These are phyloP conservation scores for Anguilla rostrata DNA, from an alignment of 2,113 vertebrate genomes.

Conservation along the genomic window DNA sequence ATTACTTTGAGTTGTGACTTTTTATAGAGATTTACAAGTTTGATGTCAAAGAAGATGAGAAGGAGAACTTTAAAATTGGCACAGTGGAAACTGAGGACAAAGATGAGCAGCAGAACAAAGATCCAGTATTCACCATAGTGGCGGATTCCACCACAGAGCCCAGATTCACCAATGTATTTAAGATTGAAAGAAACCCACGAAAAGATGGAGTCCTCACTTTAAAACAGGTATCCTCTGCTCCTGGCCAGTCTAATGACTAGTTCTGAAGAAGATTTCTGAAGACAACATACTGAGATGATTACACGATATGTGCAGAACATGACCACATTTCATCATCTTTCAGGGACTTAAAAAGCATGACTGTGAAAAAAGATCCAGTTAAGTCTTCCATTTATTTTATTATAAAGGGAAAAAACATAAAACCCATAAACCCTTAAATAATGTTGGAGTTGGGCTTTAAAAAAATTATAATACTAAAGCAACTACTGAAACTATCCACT, in stretches of 20 bases:
- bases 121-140: slow-evolving; percentile 76
- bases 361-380: neutral
- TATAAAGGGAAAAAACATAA: too few species aligned
- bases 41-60: slow-evolving; percentile 76
- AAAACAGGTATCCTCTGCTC: slow-evolving; percentile 73
- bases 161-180: slow-evolving; percentile 66
- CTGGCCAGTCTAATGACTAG: slow-evolving; percentile 55
- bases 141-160: neutral
- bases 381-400: neutral
- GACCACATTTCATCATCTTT: neutral
- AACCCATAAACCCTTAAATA: too few species aligned
- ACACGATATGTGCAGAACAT: neutral
- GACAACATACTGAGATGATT: neutral
- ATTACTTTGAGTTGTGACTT: slow-evolving; percentile 4
- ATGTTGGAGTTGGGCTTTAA: neutral
- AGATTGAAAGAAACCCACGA: slow-evolving; percentile 57
- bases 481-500: neutral
- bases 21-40: slow-evolving; percentile 72
- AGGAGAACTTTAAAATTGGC: slow-evolving; percentile 69
- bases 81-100: slow-evolving; percentile 76
- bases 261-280: neutral
- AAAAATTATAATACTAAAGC: neutral
- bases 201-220: slow-evolving; percentile 83
- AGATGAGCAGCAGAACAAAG: slow-evolving; percentile 85
- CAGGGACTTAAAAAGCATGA: neutral